phyloP scores from a whole-genome alignment of 2,888 invertebrate species.

The Ochropleura plecta region DNA sequence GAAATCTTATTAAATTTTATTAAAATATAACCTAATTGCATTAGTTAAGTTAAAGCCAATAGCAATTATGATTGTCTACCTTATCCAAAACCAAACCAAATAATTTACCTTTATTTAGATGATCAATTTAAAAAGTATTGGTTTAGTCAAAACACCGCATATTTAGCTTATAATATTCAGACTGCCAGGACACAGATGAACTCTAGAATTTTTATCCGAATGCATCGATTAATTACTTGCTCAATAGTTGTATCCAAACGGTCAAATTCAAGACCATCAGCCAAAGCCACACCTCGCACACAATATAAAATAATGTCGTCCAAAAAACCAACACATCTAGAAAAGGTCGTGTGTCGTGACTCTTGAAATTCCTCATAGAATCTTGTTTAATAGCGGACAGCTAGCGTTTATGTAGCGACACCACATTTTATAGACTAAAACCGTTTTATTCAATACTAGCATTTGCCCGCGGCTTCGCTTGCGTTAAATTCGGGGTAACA shows the following conservation, averaged over 20 bases:
- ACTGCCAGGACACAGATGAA: background rate
- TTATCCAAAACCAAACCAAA: background rate
- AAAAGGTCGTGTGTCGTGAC: no score
- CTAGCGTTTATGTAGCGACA: no score
- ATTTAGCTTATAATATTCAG: background rate
- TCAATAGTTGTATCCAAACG: background rate
- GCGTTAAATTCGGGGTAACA: no score
- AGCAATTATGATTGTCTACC: background rate
- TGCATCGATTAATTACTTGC: background rate
- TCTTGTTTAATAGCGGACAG: no score
- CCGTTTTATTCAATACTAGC: no score
- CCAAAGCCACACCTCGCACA: background rate
- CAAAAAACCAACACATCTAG: conserved; percentile 20
- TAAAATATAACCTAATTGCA: no score
- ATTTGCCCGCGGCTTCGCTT: no score
- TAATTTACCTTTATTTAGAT: background rate
- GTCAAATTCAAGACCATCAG: background rate
- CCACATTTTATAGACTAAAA: no score
- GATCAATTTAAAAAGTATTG: background rate
- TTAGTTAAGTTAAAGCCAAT: no score
- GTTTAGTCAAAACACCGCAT: background rate
- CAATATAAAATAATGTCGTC: conserved; percentile 21
- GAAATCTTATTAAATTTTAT: no score
- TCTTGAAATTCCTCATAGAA: no score
- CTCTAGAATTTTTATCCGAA: background rate